Conservation (phyloP, 2,888 invertebrate species). For the Cylloceria caligata region DNA sequence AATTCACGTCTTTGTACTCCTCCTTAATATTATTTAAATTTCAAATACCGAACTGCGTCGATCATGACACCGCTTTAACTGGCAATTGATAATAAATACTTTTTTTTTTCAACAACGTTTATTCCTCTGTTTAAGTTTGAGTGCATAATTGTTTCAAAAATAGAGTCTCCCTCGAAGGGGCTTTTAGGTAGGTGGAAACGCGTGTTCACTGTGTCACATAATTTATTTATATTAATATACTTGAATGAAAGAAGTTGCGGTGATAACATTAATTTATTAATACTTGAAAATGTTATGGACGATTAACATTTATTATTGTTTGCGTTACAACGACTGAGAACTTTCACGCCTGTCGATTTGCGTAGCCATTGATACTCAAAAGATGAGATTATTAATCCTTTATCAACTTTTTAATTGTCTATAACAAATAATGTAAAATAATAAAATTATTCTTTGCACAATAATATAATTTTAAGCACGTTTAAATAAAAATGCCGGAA, state of each 20-base stretch:
- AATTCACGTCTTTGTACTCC: not conserved
- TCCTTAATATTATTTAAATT: slow-evolving; percentile 10
- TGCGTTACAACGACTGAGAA: too few relatives aligned
- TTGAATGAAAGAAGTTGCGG: too few relatives aligned
- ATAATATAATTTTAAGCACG: too few relatives aligned
- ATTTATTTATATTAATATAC: not conserved
- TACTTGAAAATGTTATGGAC: not conserved
- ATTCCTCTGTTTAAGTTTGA: not conserved
- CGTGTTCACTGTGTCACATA: slow-evolving; percentile 41
- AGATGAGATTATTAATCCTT: too few relatives aligned
- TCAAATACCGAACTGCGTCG: not conserved
- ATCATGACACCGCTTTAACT: not conserved
- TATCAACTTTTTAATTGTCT: too few relatives aligned
- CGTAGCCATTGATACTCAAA: too few relatives aligned
- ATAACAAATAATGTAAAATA: too few relatives aligned
- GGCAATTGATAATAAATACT: slow-evolving; percentile 9
- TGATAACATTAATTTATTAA: not conserved
- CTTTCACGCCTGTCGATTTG: too few relatives aligned
- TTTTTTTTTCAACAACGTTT: not conserved
- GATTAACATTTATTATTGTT: too few relatives aligned
- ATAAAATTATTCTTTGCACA: too few relatives aligned
- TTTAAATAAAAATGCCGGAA: not conserved
- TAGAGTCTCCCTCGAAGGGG: slow-evolving; percentile 59
- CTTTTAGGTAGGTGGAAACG: slow-evolving; percentile 73
- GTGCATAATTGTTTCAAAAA: not conserved